Evolutionary conservation across 2,797 vertebrate genomes (phyloP), one percentile per base, ranked within the genome.

Genomic region (Dryobates pubescens): DNA sequence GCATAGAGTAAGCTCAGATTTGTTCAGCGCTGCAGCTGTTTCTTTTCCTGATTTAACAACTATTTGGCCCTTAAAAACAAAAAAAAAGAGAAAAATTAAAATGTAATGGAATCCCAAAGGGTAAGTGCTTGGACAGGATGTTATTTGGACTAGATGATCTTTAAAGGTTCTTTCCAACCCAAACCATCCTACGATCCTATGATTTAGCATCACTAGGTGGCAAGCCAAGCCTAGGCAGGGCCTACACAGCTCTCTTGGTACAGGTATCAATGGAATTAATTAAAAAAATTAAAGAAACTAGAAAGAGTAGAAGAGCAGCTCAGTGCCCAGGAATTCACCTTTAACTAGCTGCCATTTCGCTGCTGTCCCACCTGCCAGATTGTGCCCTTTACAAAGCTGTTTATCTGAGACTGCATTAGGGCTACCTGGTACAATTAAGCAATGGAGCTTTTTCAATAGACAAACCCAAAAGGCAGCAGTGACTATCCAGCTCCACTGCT

Each of bases 271-370:
- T 13, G 24, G 30, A 58, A 76, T 58, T 22, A 82, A 41, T 67
- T 6, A 26, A 17, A 68, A 70, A 71, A 43, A 20, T 13, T 43
- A 20, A 47, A 4, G 10, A 80, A 75, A 78, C 56, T 15, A 20
- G 10, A 78, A 93, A 82, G 62, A 78, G n/a, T 59, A 81, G 47
- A 78, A 53, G 24, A 77, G 26, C 63, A 78, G 47, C 36, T 83
- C 36, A 18, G 49, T 51, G 36, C 69, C 47, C 62, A 57, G 57
- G 34, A 78, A 43, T 53, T 80, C 76, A 79, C 85, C 80, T 88
- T 61, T 88, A 68, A 63, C 64, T 76, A 22, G 45, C 27, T 92
- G 91, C 80, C 81, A 73, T 92, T 91, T 93, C 70, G 34, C 88
- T 84, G 74, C 74, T 82, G 49, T 71, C 78, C 57, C 81, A 90